Evolutionary conservation across 2,888 invertebrate genomes (phyloP), one percentile per base, ranked within the genome.

Genomic region (Synanthedon formicaeformis): DNA sequence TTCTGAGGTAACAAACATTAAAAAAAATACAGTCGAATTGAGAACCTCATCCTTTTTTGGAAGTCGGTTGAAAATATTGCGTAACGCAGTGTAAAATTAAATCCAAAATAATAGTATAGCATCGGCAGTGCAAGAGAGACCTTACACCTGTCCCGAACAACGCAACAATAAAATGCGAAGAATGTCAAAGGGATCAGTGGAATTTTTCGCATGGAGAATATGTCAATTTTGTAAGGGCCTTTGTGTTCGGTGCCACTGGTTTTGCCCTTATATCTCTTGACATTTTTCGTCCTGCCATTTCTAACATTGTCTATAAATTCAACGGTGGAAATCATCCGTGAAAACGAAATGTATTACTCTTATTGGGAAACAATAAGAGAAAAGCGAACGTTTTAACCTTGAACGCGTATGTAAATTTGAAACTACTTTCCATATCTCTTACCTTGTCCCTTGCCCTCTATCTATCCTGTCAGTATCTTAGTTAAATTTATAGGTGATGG

Each of bases 221-320:
- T 71, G 72, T 70, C 69, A 72, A 69, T 71, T 72, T 69, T 60
- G 58, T 60, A 64, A 65, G 60, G 64, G 58, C 58, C 60, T 66
- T 68, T 66, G 65, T 60, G 50, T 56, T 58, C 48, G 52, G 16
- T 16, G 49, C 23, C 49, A 12, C 49, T 49, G 49, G 12, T 18
- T 49, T 45, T 45, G 45, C 45, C 12, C 45, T 45, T 45, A 45
- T 45, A 45, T 45, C 14, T 13, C 45, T 45, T 45, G 45, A 45
- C 45, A 45, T 14, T 6, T 45, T 45, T 14, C 45, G 13, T 45
- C 45, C 14, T 14, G 14, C 45, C 45, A 13, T 45, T 45, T 45
- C 14, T 45, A 12, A 14, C 45, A 45, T 45, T 45, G 45, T 45
- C 45, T 13, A n/a, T 45, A n/a, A 45, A 45, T 45, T 45, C 45